phyloP scores from a whole-genome alignment of 2,113 vertebrate genomes.

The Epinephelus cyanopodus region DNA sequence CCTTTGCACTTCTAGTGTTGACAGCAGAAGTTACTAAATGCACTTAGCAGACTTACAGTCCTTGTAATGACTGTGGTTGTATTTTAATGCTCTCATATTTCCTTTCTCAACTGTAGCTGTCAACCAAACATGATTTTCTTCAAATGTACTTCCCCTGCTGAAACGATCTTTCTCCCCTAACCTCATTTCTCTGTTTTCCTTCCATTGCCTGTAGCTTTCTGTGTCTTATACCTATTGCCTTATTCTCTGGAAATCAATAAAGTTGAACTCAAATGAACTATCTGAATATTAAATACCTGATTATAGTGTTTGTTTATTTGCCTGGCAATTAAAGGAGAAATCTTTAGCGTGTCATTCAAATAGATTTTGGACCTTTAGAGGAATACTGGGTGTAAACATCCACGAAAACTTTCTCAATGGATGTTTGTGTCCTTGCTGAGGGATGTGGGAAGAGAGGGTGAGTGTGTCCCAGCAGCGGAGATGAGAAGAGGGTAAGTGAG shows the following conservation, averaged over 20 bases:
- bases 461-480: slow-evolving; percentile 63
- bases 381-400: slow-evolving; percentile 13
- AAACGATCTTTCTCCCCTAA: not conserved
- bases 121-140: not conserved
- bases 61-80: not conserved
- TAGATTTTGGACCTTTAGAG: not conserved
- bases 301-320: not conserved
- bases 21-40: slow-evolving; percentile 43
- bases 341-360: not conserved
- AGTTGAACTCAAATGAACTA: not conserved
- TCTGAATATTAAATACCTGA: not conserved
- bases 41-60: too few relatives aligned
- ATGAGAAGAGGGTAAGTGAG: slow-evolving; percentile 81
- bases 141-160: not conserved
- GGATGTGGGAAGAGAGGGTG: slow-evolving; percentile 71
- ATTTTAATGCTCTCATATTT: not conserved
- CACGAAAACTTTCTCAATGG: slow-evolving; percentile 43
- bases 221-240: not conserved
- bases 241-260: not conserved
- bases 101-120: not conserved
- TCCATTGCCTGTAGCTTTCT: not conserved
- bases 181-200: not conserved
- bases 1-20: slow-evolving; percentile 44
- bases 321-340: not conserved
- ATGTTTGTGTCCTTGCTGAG: slow-evolving; percentile 48